Evolutionary conservation across 2,797 vertebrate genomes (phyloP), one percentile per base, ranked within the genome.

Genomic region (Enteromius trimaculatus): DNA sequence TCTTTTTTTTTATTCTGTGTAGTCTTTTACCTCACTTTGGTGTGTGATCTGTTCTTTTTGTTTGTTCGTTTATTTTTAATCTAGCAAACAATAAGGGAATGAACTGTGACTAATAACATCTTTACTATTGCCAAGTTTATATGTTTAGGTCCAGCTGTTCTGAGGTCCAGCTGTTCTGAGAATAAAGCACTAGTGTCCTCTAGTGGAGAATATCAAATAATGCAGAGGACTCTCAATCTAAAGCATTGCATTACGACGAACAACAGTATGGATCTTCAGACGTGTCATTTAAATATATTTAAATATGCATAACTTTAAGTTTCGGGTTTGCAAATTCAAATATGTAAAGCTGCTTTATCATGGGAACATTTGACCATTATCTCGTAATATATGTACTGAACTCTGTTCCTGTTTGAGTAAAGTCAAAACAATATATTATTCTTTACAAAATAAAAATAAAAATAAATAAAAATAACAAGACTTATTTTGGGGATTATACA

Each of bases 131-230:
- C 3, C 29, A 34, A 16, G 62, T 29, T 29, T 51, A 29, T 47
- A 5, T 44, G 55, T 42, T 44, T 2, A 14, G 17, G 26, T 14
- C 5, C 10, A 31, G 11, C 6, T 65, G 53, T 64, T 78, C 23
- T 26, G 19, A 68, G 19, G 26, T 14, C 5, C 10, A 31, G 11
- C 6, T 65, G 53, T 64, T 78, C 23, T 26, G 19, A 68, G 19
- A 14, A 55, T 66, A 49, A 29, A 58, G 44, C 47, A 37, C 49
- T 29, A 29, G 14, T 11, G 80, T 21, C 85, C 31, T 80, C 87
- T 86, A 68, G 85, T 64, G 87, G 80, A 44, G 13, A 26, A 23
- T 16, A 37, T 19, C 3, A 9, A 49, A 37, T 3, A 77, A 23
- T 74, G 10, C 19, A 39, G 26, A 49, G 8, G 29, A 66, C 26